Evolutionary conservation across 2,797 vertebrate species (phyloP).

Genomic region (Eurystomus glaucurus): DNA sequence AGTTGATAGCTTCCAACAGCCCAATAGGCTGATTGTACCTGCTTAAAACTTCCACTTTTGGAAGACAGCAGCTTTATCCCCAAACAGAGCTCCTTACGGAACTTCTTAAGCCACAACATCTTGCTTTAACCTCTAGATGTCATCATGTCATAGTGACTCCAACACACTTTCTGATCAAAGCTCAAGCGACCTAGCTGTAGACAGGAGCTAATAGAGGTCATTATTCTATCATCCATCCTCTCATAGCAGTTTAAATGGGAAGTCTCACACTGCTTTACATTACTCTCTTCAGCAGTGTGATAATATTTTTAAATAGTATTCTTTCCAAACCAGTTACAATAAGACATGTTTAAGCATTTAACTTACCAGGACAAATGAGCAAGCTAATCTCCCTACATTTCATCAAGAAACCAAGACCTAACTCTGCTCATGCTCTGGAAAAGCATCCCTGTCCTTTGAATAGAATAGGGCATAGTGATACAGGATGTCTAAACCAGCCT

Average conservation of each 20-base stretch:
- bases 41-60: neutral
- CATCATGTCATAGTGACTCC: neutral
- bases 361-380: neutral
- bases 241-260: neutral
- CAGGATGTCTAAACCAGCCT: neutral
- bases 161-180: neutral
- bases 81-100: fast-evolving
- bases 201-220: neutral
- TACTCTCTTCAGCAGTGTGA: neutral
- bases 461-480: neutral
- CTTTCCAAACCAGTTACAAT: neutral
- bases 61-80: neutral
- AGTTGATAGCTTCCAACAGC: neutral
- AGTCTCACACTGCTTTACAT: neutral
- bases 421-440: neutral
- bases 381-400: neutral
- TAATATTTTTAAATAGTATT: neutral
- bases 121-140: neutral
- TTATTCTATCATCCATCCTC: neutral
- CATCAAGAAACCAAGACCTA: neutral
- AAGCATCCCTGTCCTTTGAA: neutral
- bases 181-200: neutral
- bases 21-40: fast-evolving
- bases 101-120: neutral
- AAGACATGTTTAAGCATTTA: neutral